These are phyloP conservation scores for Siniperca scherzeri DNA, from an alignment of 2,797 vertebrate genomes.

Conservation along the genomic window DNA sequence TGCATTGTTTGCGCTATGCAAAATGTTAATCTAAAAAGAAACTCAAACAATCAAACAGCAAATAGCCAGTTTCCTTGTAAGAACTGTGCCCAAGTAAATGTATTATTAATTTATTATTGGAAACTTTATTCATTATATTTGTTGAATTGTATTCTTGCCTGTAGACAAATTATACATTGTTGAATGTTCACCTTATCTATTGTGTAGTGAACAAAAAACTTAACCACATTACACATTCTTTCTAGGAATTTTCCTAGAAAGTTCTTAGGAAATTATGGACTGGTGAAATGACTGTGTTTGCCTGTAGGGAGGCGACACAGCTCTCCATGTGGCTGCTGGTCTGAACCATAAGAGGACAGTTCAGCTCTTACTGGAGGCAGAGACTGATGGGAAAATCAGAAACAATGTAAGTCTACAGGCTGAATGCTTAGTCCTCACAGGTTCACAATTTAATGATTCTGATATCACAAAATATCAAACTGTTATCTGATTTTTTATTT, in stretches of 20 bases:
- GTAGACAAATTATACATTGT: neutral
- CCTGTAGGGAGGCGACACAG: constrained; percentile 90
- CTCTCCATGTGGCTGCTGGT: constrained; percentile 91
- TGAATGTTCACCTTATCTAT: neutral
- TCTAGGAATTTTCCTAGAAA: neutral
- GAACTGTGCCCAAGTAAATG: too few species aligned
- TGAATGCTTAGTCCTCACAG: neutral
- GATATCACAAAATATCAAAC: neutral
- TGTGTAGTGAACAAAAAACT: neutral
- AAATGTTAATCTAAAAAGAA: too few species aligned
- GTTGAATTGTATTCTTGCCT: too few species aligned
- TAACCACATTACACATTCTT: neutral
- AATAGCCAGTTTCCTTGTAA: too few species aligned
- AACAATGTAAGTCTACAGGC: constrained; percentile 87
- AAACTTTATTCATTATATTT: too few species aligned
- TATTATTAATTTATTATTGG: too few species aligned
- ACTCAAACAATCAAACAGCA: too few species aligned
- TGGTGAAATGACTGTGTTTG: constrained; percentile 18
- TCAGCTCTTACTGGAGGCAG: constrained; percentile 90
- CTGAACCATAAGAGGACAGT: constrained; percentile 93
- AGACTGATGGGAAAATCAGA: constrained; percentile 85
- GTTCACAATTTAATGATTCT: neutral
- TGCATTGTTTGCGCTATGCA: too few species aligned
- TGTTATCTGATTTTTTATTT: too few species aligned
- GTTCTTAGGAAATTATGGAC: neutral